Base-by-base conservation (phyloP, 1,140 invertebrate genomes). In the Lanistes nyassanus region DNA sequence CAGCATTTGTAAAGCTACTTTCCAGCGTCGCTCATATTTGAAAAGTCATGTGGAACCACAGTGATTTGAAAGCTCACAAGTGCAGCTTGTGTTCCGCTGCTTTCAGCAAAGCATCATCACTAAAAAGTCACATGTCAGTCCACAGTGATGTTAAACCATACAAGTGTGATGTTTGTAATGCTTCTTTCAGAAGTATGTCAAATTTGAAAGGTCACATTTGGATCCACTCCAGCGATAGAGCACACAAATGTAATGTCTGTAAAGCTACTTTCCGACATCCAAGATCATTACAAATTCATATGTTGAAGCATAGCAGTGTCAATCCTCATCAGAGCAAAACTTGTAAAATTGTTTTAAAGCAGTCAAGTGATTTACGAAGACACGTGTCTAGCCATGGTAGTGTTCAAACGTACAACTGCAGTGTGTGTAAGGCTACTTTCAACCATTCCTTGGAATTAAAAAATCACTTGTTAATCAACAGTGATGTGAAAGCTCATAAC, bases 91-190 rank as follows among this genome's bases (percentile, higher is more conserved):
- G 42, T 47, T 9, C 9, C 2, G 42, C 42, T 1, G 9, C 42
- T 9, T 74, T 62, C 36, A 53, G 23, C 16, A 19, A 31, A 16
- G 19, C 31, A 9, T 31, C 26, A n/a, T 34, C 23, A 0, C n/a
- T 74, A 19, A 74, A 74, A 37, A 60, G 39, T 7, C 71, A 74
- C 42, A 74, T 71, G 69, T 26, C 26, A 21, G 55, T 56, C 26
- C 69, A 71, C 53, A 26, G 47, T 34, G 36, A 55, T 4, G 29
- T 34, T 19, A 31, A 56, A 31, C 31, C 31, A 7, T 55, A 31
- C 31, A 26, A 55, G 69, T 71, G 69, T 55, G 29, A 5, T 13
- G 53, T 55, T 13, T 71, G 69, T 55, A n/a, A 29, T 6, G 51
- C 39, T 29, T 51, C 29, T 29, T 71, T 55, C 36, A 26, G n/a